Base-by-base conservation (phyloP, 1,140 invertebrate species). In the Nilaparvata lugens region DNA sequence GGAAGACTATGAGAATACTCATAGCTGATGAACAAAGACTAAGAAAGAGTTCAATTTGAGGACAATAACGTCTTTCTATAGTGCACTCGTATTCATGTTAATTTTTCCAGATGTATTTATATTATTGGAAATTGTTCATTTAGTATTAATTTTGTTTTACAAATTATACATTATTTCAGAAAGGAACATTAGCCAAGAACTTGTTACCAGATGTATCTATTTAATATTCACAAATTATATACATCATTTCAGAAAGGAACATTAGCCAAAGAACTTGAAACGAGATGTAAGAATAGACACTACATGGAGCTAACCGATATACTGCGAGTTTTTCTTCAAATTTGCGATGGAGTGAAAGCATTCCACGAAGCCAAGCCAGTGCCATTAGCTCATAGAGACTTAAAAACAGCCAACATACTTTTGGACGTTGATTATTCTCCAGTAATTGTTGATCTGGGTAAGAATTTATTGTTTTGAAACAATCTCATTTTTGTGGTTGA, bases 351-450 rank as follows among this genome's bases (percentile, higher is more conserved):
- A 4, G 74, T 92, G 0, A 82, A 82, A 72, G 83, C 81, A 56
- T 82, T 93, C 69, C 90, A 93, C 72, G 80, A 85, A 66, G 76
- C 80, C 25, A 81, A 82, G 68, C 88, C 88, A 18, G 77, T 84
- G 56, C 82, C 88, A 21, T 77, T 90, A 65, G 88, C 89, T 56
- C 89, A 93, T 70, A 79, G 90, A 69, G 90, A 94, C 76, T 71
- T 93, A 38, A 93, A 94, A 74, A 89, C 89, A 57, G 85, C 83
- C 25, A 93, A 93, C 76, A 81, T 93, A 65, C 79, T 91, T 65
- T 73, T 93, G 21, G 81, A 80, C 23, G 81, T 89, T 67, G 81
- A 84, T 61, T 81, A 83, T 64, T 81, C 76, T 56, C 86, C 89
- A 2, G 75, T 93, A 48, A 80, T 93, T 58, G 92, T 93, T 82